Evolutionary conservation across 2,113 vertebrate genomes (phyloP).

Genomic region (Dasyornis broadbenti): DNA sequence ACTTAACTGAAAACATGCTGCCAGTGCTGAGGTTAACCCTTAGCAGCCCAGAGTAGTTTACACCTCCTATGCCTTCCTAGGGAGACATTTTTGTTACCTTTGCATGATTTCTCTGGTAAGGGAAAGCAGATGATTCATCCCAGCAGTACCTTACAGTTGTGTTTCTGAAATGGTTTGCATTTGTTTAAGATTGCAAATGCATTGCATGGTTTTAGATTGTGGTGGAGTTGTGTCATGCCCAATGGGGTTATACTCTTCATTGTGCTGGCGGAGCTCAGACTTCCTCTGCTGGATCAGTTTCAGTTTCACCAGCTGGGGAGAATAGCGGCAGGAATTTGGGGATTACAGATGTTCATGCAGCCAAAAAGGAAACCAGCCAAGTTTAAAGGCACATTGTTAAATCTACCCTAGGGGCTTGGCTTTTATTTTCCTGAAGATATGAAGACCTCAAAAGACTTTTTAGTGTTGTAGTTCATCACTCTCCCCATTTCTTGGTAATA

Average conservation of each 20-base stretch:
- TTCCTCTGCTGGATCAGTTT: neutral
- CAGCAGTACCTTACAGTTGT: neutral
- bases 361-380: neutral
- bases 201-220: neutral
- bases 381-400: neutral
- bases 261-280: neutral
- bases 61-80: neutral
- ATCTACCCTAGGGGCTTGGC: neutral
- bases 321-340: constrained; percentile 4
- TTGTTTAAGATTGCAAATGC: neutral
- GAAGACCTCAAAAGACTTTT: neutral
- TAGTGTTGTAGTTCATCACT: neutral
- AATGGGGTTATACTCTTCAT: neutral
- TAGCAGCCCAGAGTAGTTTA: neutral
- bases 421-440: neutral
- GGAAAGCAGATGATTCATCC: neutral
- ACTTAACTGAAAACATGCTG: constrained; percentile 34
- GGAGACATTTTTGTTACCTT: neutral
- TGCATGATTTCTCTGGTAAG: neutral
- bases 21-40: constrained; percentile 37
- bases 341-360: constrained; percentile 7
- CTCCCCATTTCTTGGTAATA: neutral
- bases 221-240: neutral
- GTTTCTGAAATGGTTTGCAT: neutral
- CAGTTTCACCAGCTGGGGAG: constrained; percentile 10